Evolutionary conservation across 2,113 vertebrate genomes (phyloP).

Genomic region (Pluvianellus socialis): DNA sequence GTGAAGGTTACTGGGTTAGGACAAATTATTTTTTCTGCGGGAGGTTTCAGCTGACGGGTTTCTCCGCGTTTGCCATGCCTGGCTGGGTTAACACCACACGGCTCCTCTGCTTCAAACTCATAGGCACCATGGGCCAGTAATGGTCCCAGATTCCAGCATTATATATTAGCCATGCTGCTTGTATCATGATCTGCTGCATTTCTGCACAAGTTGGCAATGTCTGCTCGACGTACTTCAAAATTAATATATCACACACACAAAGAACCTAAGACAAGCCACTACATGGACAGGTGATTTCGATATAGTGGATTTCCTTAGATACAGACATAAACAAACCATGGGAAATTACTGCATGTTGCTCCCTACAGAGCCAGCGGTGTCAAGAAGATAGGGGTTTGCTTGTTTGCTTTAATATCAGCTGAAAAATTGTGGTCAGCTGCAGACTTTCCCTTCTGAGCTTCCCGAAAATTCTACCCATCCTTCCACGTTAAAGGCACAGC

Average conservation of each 20-base stretch:
- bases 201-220: background rate
- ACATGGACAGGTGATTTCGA: background rate
- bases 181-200: background rate
- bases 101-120: background rate
- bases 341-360: background rate
- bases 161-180: background rate
- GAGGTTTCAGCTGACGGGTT: background rate
- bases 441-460: background rate
- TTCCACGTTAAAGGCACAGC: background rate
- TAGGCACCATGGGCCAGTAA: background rate
- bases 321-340: conserved; percentile 5
- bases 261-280: background rate
- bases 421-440: background rate
- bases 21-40: background rate
- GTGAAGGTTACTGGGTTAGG: background rate
- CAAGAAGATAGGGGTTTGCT: background rate
- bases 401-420: background rate
- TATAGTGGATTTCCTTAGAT: background rate
- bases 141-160: background rate
- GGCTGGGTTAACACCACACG: background rate
- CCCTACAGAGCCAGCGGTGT: background rate
- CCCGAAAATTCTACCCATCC: background rate
- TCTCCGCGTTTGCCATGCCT: background rate
- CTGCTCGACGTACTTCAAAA: background rate
- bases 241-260: background rate